phyloP scores from a whole-genome alignment of 2,888 invertebrate species.

The Epirrita christyi region DNA sequence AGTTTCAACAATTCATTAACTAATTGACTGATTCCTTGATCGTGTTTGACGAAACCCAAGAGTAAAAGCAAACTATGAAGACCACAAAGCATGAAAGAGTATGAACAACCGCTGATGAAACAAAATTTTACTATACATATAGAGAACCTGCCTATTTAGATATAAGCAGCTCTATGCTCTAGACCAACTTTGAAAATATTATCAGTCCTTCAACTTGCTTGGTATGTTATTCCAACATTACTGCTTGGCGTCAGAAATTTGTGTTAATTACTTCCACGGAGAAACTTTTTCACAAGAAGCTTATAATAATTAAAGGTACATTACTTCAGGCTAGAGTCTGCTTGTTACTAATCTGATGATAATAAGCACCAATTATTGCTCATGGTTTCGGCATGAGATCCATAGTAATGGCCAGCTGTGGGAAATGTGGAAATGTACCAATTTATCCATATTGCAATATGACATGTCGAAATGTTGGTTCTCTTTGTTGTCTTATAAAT shows the following conservation, averaged over 20 bases:
- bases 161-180: too few relatives aligned
- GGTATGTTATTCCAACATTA: too few relatives aligned
- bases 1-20: conserved; percentile 64
- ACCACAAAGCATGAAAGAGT: background rate
- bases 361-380: conserved; percentile 49
- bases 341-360: conserved; percentile 15
- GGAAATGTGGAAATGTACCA: conserved; percentile 61
- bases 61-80: conserved; percentile 8
- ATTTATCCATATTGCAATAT: background rate
- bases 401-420: conserved; percentile 59
- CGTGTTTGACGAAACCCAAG: conserved; percentile 57
- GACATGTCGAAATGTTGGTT: conserved; percentile 41
- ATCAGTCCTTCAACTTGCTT: too few relatives aligned
- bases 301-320: too few relatives aligned
- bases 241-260: too few relatives aligned
- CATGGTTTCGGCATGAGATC: conserved; percentile 52
- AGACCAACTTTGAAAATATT: too few relatives aligned
- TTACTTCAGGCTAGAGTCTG: background rate
- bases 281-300: too few relatives aligned
- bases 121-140: background rate
- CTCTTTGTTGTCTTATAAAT: too few relatives aligned
- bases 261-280: too few relatives aligned
- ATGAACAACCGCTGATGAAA: background rate
- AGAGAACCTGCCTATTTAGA: background rate
- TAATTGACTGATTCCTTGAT: conserved; percentile 60